phyloP scores from a whole-genome alignment of 2,888 invertebrate genomes.

The Eremobia ochroleuca region DNA sequence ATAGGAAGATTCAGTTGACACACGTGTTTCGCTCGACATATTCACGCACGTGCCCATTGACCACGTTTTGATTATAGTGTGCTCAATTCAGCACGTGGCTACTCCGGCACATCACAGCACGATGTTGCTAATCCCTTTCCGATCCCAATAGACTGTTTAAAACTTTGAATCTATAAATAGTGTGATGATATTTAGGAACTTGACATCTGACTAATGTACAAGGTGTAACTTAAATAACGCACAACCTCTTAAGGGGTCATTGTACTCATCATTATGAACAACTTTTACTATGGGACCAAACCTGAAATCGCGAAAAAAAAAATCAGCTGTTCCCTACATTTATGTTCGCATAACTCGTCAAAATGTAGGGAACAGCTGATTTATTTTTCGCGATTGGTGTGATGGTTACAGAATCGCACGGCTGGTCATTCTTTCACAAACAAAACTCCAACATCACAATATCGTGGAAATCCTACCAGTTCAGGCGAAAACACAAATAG shows the following conservation, averaged over 20 bases:
- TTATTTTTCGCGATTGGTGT: too few species aligned
- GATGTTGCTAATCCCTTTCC: constrained; percentile 3
- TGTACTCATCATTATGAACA: too few species aligned
- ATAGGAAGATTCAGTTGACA: not conserved
- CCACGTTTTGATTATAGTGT: constrained; percentile 15
- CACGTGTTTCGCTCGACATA: not conserved
- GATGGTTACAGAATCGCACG: too few species aligned
- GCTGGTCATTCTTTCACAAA: constrained; percentile 8
- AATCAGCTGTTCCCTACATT: too few species aligned
- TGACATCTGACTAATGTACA: not conserved
- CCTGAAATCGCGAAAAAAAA: too few species aligned
- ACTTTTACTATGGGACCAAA: too few species aligned
- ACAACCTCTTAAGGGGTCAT: too few species aligned
- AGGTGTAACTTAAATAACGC: too few species aligned
- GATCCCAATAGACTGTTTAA: not conserved
- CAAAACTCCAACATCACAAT: not conserved
- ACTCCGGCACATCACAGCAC: not conserved
- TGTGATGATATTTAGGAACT: not conserved
- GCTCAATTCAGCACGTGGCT: constrained; percentile 23
- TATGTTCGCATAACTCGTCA: too few species aligned
- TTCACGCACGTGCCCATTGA: constrained; percentile 11
- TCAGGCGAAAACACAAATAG: constrained; percentile 14
- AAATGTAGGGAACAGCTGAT: too few species aligned
- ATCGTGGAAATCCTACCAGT: constrained; percentile 1
- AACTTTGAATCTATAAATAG: not conserved